Evolutionary conservation across 1,140 invertebrate genomes (phyloP).

Genomic region (Cotesia glomerata): DNA sequence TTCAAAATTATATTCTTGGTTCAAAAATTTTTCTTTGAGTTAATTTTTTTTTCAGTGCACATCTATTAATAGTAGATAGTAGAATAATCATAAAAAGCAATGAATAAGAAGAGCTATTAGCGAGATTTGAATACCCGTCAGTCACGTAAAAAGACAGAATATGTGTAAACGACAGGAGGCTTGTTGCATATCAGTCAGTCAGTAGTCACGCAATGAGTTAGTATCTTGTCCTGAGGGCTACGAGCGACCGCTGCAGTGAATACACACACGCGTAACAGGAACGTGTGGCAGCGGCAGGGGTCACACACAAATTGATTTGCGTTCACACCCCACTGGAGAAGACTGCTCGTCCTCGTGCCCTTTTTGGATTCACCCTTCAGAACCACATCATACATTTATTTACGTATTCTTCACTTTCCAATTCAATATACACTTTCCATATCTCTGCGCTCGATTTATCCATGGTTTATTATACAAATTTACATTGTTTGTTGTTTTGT

Average conservation of each 20-base stretch:
- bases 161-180: too few relatives aligned
- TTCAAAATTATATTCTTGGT: too few relatives aligned
- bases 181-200: too few relatives aligned
- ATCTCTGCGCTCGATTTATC: background rate
- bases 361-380: conserved; percentile 51
- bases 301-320: conserved; percentile 62
- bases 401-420: conserved; percentile 47
- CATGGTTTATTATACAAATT: background rate
- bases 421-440: background rate
- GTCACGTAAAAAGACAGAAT: conserved; percentile 35
- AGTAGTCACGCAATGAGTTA: conserved; percentile 1
- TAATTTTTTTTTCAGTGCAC: too few relatives aligned
- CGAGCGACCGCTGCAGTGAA: conserved; percentile 3
- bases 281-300: conserved; percentile 50
- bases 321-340: conserved; percentile 59
- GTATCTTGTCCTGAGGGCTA: background rate
- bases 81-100: too few relatives aligned
- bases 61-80: too few relatives aligned
- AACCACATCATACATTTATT: conserved; percentile 63
- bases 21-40: too few relatives aligned
- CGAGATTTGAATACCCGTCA: conserved; percentile 54
- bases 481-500: conserved; percentile 56
- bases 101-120: conserved; percentile 35
- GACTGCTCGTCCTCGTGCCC: conserved; percentile 21
- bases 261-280: conserved; percentile 33